phyloP scores from a whole-genome alignment of 2,888 invertebrate species.

The Apotomis capreana region DNA sequence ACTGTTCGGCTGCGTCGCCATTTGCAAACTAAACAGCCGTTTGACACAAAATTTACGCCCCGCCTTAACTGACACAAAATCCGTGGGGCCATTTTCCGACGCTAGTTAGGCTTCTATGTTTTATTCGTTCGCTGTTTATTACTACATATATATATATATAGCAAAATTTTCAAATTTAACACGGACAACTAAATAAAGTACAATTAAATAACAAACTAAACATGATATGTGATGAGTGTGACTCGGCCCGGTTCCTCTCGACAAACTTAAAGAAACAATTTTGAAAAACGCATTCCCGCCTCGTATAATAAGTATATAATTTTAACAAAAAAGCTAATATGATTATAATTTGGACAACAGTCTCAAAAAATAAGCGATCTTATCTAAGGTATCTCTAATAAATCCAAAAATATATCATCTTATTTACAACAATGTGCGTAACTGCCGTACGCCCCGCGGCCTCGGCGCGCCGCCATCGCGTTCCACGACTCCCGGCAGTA shows the following conservation, averaged over 20 bases:
- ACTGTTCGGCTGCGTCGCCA: too few species aligned
- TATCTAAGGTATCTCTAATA: conserved; percentile 60
- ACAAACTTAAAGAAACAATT: conserved; percentile 75
- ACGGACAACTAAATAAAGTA: conserved; percentile 79
- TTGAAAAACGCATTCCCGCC: conserved; percentile 63
- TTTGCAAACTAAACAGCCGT: too few species aligned
- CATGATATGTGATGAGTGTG: conserved; percentile 78
- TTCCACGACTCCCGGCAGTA: too few species aligned
- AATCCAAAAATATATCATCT: conserved; percentile 76
- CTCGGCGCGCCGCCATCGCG: too few species aligned
- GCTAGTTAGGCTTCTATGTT: too few species aligned
- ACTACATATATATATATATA: conserved; percentile 55
- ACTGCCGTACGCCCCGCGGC: neutral
- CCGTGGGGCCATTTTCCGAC: too few species aligned
- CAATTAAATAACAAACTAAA: conserved; percentile 78
- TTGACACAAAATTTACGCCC: too few species aligned
- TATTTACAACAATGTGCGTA: conserved; percentile 58
- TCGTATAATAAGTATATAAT: conserved; percentile 55
- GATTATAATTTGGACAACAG: conserved; percentile 77
- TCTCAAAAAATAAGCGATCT: conserved; percentile 79
- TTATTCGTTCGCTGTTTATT: too few species aligned
- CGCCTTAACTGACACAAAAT: too few species aligned
- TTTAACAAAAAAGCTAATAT: conserved; percentile 65
- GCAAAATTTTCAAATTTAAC: conserved; percentile 74
- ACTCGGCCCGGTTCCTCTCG: conserved; percentile 69